Evolutionary conservation across 2,113 vertebrate genomes (phyloP).

Genomic region (Motacilla tschutschensis): DNA sequence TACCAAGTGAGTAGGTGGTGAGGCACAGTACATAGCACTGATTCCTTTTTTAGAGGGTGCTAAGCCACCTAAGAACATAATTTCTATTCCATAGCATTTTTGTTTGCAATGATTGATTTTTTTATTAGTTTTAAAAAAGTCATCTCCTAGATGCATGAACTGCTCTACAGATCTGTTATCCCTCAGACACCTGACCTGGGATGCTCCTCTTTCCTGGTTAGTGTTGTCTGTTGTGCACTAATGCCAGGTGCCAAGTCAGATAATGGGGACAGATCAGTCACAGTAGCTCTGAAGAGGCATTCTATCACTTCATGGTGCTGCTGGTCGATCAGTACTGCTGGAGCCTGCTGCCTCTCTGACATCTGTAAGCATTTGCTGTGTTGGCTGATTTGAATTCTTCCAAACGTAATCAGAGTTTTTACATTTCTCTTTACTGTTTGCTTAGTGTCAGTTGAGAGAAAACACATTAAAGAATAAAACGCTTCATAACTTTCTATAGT

Average conservation of each 20-base stretch:
- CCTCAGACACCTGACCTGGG: neutral
- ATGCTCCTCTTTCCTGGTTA: neutral
- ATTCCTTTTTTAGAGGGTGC: neutral
- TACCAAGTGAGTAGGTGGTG: neutral
- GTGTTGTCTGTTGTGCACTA: neutral
- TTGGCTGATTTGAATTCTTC: neutral
- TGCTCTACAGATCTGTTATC: neutral
- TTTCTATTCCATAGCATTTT: neutral
- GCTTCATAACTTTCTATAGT: neutral
- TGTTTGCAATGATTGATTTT: neutral
- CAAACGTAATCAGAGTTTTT: accelerated
- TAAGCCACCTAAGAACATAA: neutral
- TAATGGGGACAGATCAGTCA: neutral
- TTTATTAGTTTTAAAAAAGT: neutral
- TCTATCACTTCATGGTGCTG: neutral
- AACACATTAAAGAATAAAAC: neutral
- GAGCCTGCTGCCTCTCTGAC: neutral
- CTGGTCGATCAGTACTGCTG: neutral
- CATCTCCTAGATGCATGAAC: neutral
- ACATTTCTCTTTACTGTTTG: neutral
- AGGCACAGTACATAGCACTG: neutral
- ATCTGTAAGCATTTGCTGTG: neutral
- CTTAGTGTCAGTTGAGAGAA: neutral
- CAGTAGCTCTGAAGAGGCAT: neutral
- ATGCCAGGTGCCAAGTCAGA: neutral